These are phyloP conservation scores for Papilio machaon DNA, from an alignment of 1,140 invertebrate genomes.

Conservation along the genomic window DNA sequence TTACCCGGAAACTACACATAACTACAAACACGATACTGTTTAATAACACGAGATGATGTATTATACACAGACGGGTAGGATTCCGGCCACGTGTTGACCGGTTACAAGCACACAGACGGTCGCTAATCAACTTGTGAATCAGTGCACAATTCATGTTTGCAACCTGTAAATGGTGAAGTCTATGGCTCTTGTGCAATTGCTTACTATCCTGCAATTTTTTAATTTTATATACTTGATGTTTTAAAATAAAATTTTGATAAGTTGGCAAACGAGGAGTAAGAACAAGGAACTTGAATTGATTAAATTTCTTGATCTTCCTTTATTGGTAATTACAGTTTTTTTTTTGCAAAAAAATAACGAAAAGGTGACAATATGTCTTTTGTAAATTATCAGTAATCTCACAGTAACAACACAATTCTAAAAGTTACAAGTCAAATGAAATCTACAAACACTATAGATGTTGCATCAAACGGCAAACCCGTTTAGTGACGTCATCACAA, in stretches of 20 bases:
- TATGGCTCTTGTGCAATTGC: too few relatives aligned
- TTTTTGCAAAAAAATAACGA: too few relatives aligned
- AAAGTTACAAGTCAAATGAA: background rate
- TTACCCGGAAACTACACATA: background rate
- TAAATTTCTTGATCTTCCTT: too few relatives aligned
- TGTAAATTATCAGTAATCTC: too few relatives aligned
- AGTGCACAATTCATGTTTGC: background rate
- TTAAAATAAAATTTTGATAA: too few relatives aligned
- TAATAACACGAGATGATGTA: background rate
- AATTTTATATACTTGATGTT: too few relatives aligned
- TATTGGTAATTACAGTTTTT: too few relatives aligned
- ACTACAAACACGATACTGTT: background rate
- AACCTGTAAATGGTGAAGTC: background rate
- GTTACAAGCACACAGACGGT: background rate
- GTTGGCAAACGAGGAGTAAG: too few relatives aligned
- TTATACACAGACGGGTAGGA: background rate
- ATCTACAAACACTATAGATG: conserved; percentile 12
- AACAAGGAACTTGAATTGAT: too few relatives aligned
- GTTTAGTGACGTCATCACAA: conserved; percentile 55
- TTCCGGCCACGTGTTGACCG: background rate
- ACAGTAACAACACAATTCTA: too few relatives aligned
- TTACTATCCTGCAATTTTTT: too few relatives aligned
- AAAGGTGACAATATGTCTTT: too few relatives aligned
- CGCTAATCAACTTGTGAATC: background rate
- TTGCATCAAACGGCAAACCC: background rate